Conservation (phyloP, 1,140 invertebrate species). For the Caenorhabditis elegans region DNA sequence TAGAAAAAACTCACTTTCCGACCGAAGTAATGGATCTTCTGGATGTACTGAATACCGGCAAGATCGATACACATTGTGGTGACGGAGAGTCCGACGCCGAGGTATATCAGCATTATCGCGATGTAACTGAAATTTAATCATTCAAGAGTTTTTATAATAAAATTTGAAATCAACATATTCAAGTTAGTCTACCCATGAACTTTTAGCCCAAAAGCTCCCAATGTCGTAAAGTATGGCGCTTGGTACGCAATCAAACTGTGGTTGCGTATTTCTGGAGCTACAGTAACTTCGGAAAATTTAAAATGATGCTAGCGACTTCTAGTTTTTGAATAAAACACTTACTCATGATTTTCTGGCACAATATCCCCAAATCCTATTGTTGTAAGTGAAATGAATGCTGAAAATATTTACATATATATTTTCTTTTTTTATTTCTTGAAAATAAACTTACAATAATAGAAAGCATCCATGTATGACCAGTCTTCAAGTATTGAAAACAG, state of each 20-base stretch:
- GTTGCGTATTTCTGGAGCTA: too few relatives aligned
- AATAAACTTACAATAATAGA: constrained; percentile 78
- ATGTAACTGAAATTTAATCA: constrained; percentile 62
- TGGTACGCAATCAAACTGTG: too few relatives aligned
- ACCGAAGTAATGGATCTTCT: constrained; percentile 66
- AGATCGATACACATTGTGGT: constrained; percentile 67
- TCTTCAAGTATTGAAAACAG: constrained; percentile 81
- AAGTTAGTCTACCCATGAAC: too few relatives aligned
- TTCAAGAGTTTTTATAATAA: too few relatives aligned
- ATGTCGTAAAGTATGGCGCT: too few relatives aligned
- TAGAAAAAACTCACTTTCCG: constrained; percentile 53
- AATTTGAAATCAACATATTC: too few relatives aligned
- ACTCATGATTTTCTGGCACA: constrained; percentile 74
- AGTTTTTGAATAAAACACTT: background rate
- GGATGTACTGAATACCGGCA: constrained; percentile 57
- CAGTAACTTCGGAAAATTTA: too few relatives aligned
- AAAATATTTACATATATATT: constrained; percentile 9
- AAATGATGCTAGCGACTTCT: too few relatives aligned
- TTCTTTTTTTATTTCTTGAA: too few relatives aligned
- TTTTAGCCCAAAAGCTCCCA: too few relatives aligned
- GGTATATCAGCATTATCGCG: constrained; percentile 63
- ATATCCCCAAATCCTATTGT: constrained; percentile 86
- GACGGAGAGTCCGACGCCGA: constrained; percentile 64
- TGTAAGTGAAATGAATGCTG: constrained; percentile 77
- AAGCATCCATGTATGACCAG: constrained; percentile 82